Evolutionary conservation across 2,888 invertebrate genomes (phyloP).

Genomic region (Microplitis manilae): DNA sequence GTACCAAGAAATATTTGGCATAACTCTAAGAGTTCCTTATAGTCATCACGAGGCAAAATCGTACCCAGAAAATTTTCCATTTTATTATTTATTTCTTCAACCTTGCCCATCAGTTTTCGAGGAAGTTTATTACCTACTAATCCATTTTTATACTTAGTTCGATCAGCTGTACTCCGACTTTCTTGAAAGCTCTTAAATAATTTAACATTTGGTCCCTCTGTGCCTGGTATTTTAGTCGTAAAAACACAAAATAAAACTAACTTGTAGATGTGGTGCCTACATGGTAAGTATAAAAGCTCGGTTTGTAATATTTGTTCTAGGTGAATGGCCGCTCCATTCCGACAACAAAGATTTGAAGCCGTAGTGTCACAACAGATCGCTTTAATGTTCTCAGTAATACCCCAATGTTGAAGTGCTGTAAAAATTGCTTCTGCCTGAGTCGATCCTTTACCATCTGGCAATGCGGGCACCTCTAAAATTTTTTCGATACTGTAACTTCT

Average conservation of each 20-base stretch:
- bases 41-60: slow-evolving; percentile 44
- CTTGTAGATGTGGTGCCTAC: slow-evolving; percentile 43
- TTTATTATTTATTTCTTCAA: slow-evolving; percentile 31
- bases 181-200: slow-evolving; percentile 24
- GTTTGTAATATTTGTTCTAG: slow-evolving; percentile 40
- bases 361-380: slow-evolving; percentile 45
- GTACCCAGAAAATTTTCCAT: slow-evolving; percentile 25
- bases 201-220: slow-evolving; percentile 26
- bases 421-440: slow-evolving; percentile 41
- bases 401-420: slow-evolving; percentile 39
- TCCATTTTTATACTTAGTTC: slow-evolving; percentile 18
- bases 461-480: slow-evolving; percentile 36
- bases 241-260: slow-evolving; percentile 35
- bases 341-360: slow-evolving; percentile 40
- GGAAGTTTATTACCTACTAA: slow-evolving; percentile 15
- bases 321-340: slow-evolving; percentile 38
- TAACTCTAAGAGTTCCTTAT: slow-evolving; percentile 48
- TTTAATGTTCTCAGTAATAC: slow-evolving; percentile 24
- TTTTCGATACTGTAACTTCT: slow-evolving; percentile 32
- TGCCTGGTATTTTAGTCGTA: slow-evolving; percentile 21
- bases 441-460: slow-evolving; percentile 38
- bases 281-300: slow-evolving; percentile 37
- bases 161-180: slow-evolving; percentile 18
- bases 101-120: slow-evolving; percentile 8
- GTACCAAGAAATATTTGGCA: slow-evolving; percentile 37